Conservation (phyloP, 2,113 vertebrate genomes). For the Peromyscus polionotus region DNA sequence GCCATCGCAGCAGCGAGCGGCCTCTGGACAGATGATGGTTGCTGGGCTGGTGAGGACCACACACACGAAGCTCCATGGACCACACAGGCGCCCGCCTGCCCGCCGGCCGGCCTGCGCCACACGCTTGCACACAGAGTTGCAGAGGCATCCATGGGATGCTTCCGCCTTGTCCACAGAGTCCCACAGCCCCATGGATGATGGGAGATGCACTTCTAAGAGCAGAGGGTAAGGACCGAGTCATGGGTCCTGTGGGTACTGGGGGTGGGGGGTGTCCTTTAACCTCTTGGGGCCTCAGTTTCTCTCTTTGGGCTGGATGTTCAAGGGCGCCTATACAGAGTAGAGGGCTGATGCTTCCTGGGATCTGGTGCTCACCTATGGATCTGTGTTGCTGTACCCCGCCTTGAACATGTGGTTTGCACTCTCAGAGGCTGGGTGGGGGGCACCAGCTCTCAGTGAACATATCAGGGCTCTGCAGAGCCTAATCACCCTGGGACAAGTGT, state of each 20-base stretch:
- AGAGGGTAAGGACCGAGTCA: rapidly evolving
- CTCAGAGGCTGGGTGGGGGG: rapidly evolving
- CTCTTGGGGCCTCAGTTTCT: neutral
- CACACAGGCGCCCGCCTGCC: constrained; percentile 94
- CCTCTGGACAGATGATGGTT: constrained; percentile 98
- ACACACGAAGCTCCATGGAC: constrained; percentile 93
- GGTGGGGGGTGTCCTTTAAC: rapidly evolving
- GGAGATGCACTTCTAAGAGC: neutral
- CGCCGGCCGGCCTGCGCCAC: constrained; percentile 87
- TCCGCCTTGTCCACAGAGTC: constrained; percentile 75
- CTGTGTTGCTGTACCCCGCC: rapidly evolving
- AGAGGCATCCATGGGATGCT: constrained; percentile 73
- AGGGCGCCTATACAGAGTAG: rapidly evolving
- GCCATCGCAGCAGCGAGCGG: constrained; percentile 99
- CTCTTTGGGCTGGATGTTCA: neutral
- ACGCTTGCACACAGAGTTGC: constrained; percentile 84
- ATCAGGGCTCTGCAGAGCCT: neutral
- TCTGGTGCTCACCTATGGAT: rapidly evolving
- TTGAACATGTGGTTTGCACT: rapidly evolving
- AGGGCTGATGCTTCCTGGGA: too few relatives aligned
- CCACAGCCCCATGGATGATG: constrained; percentile 70
- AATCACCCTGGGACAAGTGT: neutral
- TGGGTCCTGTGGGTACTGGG: rapidly evolving
- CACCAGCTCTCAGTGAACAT: too few relatives aligned
- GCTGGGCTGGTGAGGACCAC: constrained; percentile 96